These are phyloP conservation scores for Petaurus breviceps DNA, from an alignment of 2,113 vertebrate genomes.

Conservation along the genomic window DNA sequence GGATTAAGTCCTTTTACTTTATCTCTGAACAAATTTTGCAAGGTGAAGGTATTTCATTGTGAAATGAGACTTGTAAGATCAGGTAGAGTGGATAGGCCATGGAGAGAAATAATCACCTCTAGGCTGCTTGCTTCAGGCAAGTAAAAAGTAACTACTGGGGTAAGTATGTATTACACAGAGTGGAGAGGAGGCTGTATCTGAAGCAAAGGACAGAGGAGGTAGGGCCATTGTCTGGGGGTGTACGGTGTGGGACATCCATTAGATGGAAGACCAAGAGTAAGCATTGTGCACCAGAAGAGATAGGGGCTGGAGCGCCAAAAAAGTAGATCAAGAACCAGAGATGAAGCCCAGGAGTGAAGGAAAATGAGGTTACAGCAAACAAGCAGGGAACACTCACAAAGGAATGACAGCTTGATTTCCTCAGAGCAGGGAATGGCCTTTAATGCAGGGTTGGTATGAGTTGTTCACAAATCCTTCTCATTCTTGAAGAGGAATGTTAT, in stretches of 20 bases:
- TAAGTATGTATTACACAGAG: not conserved
- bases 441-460: not conserved
- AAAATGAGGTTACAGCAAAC: not conserved
- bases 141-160: not conserved
- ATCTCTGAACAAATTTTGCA: constrained; percentile 12
- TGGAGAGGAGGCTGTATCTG: not conserved
- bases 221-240: not conserved
- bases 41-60: constrained; percentile 9
- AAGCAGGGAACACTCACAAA: not conserved
- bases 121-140: not conserved
- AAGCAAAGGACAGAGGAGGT: not conserved
- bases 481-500: not conserved
- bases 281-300: not conserved
- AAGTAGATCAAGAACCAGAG: not conserved
- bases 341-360: not conserved
- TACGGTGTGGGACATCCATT: not conserved
- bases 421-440: not conserved
- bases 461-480: not conserved
- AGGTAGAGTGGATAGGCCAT: not conserved
- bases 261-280: not conserved
- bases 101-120: not conserved
- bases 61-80: constrained; percentile 1
- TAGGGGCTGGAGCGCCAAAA: not conserved
- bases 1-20: not conserved
- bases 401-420: not conserved